A percentile compares a stretch with the other conserved stretches of the same genome.
Conservation (phyloP, 2,113 vertebrate genomes). For the Pyxicephalus adspersus region DNA sequence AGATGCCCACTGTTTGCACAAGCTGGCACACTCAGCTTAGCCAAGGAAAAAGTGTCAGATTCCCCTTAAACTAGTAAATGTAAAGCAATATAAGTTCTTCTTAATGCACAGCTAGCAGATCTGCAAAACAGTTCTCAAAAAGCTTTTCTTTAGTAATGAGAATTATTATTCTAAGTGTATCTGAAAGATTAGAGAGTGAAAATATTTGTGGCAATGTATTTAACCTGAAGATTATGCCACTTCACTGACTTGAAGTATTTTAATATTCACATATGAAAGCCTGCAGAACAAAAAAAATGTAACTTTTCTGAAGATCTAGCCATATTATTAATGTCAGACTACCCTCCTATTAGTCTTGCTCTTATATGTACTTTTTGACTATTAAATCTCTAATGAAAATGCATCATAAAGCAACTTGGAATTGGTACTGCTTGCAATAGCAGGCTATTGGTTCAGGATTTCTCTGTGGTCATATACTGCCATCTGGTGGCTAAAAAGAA, state of each 20-base stretch:
- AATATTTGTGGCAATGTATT: slow-evolving; percentile 11
- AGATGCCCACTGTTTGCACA: too few species aligned
- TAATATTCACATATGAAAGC: neutral
- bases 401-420: neutral
- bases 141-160: neutral
- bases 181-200: slow-evolving; percentile 17
- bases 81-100: too few species aligned
- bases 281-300: neutral
- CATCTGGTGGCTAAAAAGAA: slow-evolving; percentile 27
- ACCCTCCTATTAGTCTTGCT: slow-evolving; percentile 11
- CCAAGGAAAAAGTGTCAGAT: too few species aligned
- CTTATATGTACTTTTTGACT: slow-evolving; percentile 24
- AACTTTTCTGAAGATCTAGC: neutral
- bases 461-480: slow-evolving; percentile 13
- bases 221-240: slow-evolving; percentile 21
- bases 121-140: neutral
- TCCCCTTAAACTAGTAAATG: too few species aligned
- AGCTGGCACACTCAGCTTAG: too few species aligned
- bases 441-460: neutral
- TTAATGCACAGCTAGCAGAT: neutral
- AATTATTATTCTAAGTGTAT: slow-evolving; percentile 19
- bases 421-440: neutral
- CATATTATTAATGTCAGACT: slow-evolving; percentile 17
- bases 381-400: slow-evolving; percentile 41
- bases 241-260: slow-evolving; percentile 11